Base-by-base conservation (phyloP, 2,888 invertebrate genomes). In the Pogonocherus hispidulus region DNA sequence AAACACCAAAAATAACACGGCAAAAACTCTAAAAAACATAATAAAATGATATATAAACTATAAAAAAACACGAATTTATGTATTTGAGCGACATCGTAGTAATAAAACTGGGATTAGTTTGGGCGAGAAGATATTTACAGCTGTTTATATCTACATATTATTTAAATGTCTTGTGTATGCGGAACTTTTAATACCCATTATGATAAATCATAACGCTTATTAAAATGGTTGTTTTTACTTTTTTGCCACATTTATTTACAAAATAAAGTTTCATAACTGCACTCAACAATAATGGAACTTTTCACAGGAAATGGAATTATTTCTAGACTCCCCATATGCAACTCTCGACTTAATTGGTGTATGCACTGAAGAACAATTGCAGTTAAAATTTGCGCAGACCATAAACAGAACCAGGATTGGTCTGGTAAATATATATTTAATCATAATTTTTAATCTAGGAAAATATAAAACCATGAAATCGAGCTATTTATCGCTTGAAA, bases 401-500 rank as follows among this genome's bases (percentile, higher is more conserved):
- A 6, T 16, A 35, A 32, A 52, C 16, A 16, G 52, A 3, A 52
- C 20, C 16, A 9, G 32, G 32, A 19, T 32, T 27, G 32, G 52
- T 6, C 32, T 14, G 52, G 32, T 32, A 18, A 32, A 52, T 52
- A 52, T 27, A 32, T 32, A 52, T 52, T 32, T 32, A 52, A 52
- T 52, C 32, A 32, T 52, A 52, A 32, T 32, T 52, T 52, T 52
- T 52, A 51, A 51, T 23, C 23, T 51, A 22, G 22, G 20, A 14
- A 51, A 51, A 52, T 52, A 27, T 52, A 32, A 52, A 52, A 52
- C 52, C 52, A 18, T 32, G 16, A 32, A 52, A 22, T 52, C 52
- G 11, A 18, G 52, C 16, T 32, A 32, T 52, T 52, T 52, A 52
- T 52, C 52, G 52, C 18, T 32, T 52, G 52, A 52, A 52, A 52